These are phyloP conservation scores for Apogon hyalosoma DNA, from an alignment of 2,797 vertebrate genomes.

Conservation along the genomic window DNA sequence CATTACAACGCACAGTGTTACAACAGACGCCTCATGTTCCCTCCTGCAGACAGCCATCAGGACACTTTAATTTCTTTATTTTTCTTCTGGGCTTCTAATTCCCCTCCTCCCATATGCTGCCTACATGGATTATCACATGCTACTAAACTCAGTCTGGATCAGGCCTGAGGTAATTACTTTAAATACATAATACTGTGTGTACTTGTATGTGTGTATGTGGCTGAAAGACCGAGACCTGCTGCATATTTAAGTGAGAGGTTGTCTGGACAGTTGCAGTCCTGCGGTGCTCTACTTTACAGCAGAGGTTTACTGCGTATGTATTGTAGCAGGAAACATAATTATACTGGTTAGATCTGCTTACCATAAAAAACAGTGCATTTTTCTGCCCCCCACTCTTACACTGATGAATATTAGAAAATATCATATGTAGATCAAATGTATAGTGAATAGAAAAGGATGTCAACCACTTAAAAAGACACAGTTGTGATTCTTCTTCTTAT, in stretches of 20 bases:
- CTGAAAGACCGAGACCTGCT: slow-evolving; percentile 19
- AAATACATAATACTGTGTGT: slow-evolving; percentile 72
- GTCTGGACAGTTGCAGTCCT: slow-evolving; percentile 23
- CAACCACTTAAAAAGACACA: no score
- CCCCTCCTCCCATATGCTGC: slow-evolving; percentile 78
- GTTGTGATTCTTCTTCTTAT: no score
- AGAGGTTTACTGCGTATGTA: slow-evolving; percentile 5
- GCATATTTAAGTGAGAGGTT: slow-evolving; percentile 38
- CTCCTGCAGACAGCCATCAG: slow-evolving; percentile 50
- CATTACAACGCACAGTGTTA: slow-evolving; percentile 21
- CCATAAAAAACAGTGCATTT: no score
- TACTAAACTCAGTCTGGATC: slow-evolving; percentile 74
- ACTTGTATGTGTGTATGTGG: slow-evolving; percentile 29
- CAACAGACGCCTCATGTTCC: slow-evolving; percentile 36
- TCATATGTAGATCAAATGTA: no score
- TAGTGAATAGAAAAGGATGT: no score
- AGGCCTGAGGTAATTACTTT: slow-evolving; percentile 83
- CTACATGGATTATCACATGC: slow-evolving; percentile 80
- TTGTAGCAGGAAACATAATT: slow-evolving; percentile 13
- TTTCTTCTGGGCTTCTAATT: slow-evolving; percentile 78
- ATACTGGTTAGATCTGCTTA: not conserved
- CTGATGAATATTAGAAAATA: no score
- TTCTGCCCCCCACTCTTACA: no score
- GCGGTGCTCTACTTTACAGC: slow-evolving; percentile 8
- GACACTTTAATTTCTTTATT: slow-evolving; percentile 76